Evolutionary conservation across 1,140 invertebrate species (phyloP).

Genomic region (Drosophila carrolli): DNA sequence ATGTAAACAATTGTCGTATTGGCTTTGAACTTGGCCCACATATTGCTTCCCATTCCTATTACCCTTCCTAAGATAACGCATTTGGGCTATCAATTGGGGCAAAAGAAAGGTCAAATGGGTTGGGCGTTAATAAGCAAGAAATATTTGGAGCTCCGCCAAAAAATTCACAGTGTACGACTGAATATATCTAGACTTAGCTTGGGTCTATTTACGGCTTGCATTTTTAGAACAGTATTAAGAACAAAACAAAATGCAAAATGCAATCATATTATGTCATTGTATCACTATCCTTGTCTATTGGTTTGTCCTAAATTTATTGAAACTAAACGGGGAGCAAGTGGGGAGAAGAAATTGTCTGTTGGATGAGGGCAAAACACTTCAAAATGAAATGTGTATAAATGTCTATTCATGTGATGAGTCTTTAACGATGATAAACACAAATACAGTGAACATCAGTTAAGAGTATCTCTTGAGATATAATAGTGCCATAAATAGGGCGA

Average conservation of each 20-base stretch:
- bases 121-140: slow-evolving; percentile 48
- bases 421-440: slow-evolving; percentile 7
- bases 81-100: slow-evolving; percentile 16
- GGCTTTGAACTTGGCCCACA: slow-evolving; percentile 65
- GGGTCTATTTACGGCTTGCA: slow-evolving; percentile 52
- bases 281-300: neutral
- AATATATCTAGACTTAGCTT: slow-evolving; percentile 33
- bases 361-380: slow-evolving; percentile 10
- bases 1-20: slow-evolving; percentile 30
- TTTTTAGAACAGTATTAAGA: slow-evolving; percentile 12
- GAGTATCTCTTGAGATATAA: neutral
- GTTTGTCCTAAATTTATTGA: slow-evolving; percentile 28
- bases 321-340: neutral
- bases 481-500: too few species aligned
- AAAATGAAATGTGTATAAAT: slow-evolving; percentile 18
- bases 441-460: slow-evolving; percentile 2
- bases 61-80: neutral
- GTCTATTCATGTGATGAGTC: slow-evolving; percentile 16
- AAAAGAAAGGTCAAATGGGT: slow-evolving; percentile 42
- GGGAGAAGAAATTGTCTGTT: slow-evolving; percentile 11
- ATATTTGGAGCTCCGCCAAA: slow-evolving; percentile 66
- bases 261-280: slow-evolving; percentile 47
- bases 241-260: slow-evolving; percentile 37
- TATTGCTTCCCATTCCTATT: slow-evolving; percentile 3
- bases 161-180: slow-evolving; percentile 14